A percentile compares a stretch with the other conserved stretches of the same genome.
These are phyloP conservation scores for Atherinomorus stipes DNA, from an alignment of 2,113 vertebrate genomes.

Conservation along the genomic window DNA sequence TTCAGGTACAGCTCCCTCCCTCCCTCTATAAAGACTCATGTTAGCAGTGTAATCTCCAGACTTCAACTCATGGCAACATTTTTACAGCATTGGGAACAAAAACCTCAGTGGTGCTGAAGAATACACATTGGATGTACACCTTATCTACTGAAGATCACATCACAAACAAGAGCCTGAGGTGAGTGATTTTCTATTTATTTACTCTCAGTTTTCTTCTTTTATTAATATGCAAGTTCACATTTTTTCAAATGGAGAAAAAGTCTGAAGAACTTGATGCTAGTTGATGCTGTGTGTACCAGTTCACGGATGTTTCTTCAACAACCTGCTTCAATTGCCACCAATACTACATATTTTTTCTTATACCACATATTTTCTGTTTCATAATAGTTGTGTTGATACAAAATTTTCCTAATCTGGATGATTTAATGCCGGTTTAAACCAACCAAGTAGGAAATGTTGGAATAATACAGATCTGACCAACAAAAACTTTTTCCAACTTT, in stretches of 20 bases:
- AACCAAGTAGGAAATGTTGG: background rate
- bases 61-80: constrained; percentile 64
- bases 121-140: constrained; percentile 36
- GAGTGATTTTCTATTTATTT: constrained; percentile 39
- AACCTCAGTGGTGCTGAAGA: background rate
- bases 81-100: constrained; percentile 38
- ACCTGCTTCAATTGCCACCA: background rate
- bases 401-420: background rate
- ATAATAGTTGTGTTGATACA: background rate
- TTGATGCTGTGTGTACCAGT: background rate
- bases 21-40: constrained; percentile 75
- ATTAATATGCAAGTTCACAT: background rate
- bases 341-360: too few relatives aligned
- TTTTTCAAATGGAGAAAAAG: background rate
- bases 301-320: background rate
- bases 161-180: constrained; percentile 45
- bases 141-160: constrained; percentile 11
- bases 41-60: constrained; percentile 68
- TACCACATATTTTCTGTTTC: too few relatives aligned
- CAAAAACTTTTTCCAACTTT: background rate
- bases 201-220: background rate
- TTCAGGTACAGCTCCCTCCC: constrained; percentile 78
- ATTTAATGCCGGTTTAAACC: background rate
- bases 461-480: background rate
- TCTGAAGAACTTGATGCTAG: background rate